These are phyloP conservation scores for Tyto alba DNA, from an alignment of 2,113 vertebrate genomes.

Conservation along the genomic window DNA sequence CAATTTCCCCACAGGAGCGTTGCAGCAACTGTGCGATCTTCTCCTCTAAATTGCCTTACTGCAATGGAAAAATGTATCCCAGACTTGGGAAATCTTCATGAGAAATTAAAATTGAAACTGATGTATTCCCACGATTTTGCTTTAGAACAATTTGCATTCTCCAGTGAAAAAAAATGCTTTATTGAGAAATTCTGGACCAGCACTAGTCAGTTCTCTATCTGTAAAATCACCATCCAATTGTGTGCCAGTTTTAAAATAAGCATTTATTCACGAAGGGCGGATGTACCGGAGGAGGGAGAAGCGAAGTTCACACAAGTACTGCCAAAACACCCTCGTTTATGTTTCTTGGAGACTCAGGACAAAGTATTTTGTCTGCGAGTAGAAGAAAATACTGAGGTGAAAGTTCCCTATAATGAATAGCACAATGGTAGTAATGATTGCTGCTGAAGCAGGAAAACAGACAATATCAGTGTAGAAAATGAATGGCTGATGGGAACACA, in stretches of 20 bases:
- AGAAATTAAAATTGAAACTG: not conserved
- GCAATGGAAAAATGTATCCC: not conserved
- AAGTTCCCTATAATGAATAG: not conserved
- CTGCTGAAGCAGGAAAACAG: not conserved
- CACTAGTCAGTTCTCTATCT: not conserved
- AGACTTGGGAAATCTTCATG: not conserved
- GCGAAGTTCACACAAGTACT: not conserved
- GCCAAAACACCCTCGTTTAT: not conserved
- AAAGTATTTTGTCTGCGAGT: not conserved
- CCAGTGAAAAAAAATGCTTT: not conserved
- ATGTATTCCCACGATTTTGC: not conserved
- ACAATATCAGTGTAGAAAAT: not conserved
- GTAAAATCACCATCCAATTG: not conserved
- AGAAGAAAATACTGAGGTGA: not conserved
- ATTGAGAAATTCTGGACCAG: not conserved
- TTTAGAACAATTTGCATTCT: not conserved
- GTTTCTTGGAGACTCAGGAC: not conserved
- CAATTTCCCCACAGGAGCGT: fast-evolving
- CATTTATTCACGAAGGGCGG: fast-evolving
- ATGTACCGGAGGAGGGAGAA: not conserved
- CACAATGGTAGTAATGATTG: not conserved
- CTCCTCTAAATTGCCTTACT: not conserved
- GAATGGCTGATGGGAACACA: not conserved
- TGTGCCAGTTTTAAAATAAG: not conserved
- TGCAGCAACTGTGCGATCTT: not conserved